These are phyloP conservation scores for Plectropomus leopardus DNA, from an alignment of 2,113 vertebrate genomes.

Conservation along the genomic window DNA sequence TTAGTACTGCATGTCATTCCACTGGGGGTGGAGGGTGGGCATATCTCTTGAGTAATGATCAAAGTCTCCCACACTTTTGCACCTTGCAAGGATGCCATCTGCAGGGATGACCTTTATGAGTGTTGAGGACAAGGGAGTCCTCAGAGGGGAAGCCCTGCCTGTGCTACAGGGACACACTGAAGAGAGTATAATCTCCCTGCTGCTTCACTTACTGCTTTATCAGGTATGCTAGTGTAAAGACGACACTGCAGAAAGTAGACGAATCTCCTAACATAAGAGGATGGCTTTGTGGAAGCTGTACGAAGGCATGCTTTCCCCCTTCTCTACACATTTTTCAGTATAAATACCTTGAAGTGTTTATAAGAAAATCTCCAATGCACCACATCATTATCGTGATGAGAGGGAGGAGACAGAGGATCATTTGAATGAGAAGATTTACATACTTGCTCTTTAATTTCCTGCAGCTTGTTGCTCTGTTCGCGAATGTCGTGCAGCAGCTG, in stretches of 20 bases:
- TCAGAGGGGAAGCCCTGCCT: conserved; percentile 59
- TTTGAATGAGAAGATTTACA: conserved; percentile 42
- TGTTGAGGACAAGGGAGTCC: conserved; percentile 55
- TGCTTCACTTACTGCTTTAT: conserved; percentile 1
- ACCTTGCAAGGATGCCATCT: conserved; percentile 64
- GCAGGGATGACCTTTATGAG: conserved; percentile 68
- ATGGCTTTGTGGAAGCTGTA: neutral
- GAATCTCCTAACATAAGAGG: neutral
- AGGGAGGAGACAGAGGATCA: conserved; percentile 1
- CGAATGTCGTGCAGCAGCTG: conserved; percentile 98
- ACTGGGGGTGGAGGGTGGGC: neutral
- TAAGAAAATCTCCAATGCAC: conserved; percentile 23
- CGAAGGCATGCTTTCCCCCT: neutral
- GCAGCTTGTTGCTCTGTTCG: conserved; percentile 98
- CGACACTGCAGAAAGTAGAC: neutral
- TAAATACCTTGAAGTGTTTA: conserved; percentile 45
- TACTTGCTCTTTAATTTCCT: conserved; percentile 99
- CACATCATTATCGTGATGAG: conserved; percentile 35
- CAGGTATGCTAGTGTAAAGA: neutral
- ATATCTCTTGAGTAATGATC: conserved; percentile 48
- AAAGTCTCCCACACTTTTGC: conserved; percentile 35
- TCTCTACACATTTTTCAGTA: neutral
- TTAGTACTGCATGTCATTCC: neutral
- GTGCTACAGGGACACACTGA: conserved; percentile 37
- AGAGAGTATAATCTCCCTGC: conserved; percentile 20